Conservation (phyloP, 2,113 vertebrate species). For the Corydoras sp. region DNA sequence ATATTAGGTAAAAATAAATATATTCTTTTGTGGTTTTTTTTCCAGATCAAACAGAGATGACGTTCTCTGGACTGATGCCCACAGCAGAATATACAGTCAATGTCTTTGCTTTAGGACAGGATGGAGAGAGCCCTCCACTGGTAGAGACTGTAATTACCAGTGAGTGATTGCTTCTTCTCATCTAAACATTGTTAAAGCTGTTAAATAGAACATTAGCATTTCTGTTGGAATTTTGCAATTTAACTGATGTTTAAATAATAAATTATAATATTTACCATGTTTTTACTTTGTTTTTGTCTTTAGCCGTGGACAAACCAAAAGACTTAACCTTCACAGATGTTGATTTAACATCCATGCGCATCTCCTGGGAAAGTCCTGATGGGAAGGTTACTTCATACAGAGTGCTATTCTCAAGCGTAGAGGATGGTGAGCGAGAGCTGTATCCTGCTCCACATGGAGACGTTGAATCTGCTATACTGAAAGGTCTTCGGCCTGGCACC, state of each 20-base stretch:
- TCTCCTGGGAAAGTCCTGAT: conserved; percentile 94
- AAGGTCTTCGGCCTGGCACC: conserved; percentile 87
- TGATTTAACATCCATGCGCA: conserved; percentile 86
- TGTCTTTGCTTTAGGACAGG: conserved; percentile 77
- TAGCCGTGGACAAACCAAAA: conserved; percentile 90
- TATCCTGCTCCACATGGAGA: conserved; percentile 78
- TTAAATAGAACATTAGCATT: too few species aligned
- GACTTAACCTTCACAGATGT: conserved; percentile 91
- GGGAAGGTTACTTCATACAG: conserved; percentile 87
- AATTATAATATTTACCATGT: not conserved
- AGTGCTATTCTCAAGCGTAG: conserved; percentile 84
- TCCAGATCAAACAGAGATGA: conserved; percentile 88
- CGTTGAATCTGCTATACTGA: conserved; percentile 82
- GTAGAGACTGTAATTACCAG: conserved; percentile 83
- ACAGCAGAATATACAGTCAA: conserved; percentile 83
- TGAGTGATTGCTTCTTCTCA: conserved; percentile 56
- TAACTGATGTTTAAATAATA: too few species aligned
- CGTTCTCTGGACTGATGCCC: conserved; percentile 88
- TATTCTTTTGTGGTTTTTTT: conserved; percentile 8
- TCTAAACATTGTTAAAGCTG: too few species aligned
- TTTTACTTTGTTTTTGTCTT: conserved; percentile 41
- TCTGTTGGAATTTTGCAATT: too few species aligned
- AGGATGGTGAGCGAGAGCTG: conserved; percentile 90
- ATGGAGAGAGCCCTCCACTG: conserved; percentile 82
- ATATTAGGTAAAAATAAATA: too few species aligned